phyloP scores from a whole-genome alignment of 2,113 vertebrate species.

The Rhabdornis inornatus region DNA sequence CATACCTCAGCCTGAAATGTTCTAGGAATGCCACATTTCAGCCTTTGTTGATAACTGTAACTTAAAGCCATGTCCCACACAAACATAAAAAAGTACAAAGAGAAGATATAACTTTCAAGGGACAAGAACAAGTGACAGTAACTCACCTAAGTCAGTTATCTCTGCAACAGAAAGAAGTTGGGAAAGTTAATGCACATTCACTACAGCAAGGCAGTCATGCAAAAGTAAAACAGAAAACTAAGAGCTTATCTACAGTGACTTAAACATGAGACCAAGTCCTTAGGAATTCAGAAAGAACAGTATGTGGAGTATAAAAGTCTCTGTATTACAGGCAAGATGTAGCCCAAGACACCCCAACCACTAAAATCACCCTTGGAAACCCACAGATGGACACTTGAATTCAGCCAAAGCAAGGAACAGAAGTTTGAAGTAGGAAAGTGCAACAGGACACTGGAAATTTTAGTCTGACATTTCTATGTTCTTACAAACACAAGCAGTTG shows the following conservation, averaged over 20 bases:
- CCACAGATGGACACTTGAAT: neutral
- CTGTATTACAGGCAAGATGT: neutral
- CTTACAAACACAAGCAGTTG: neutral
- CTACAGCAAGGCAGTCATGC: constrained; percentile 10
- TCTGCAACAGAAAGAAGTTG: constrained; percentile 79
- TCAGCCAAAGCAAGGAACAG: neutral
- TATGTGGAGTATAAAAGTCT: accelerated
- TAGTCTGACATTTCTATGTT: neutral
- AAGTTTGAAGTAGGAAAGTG: neutral
- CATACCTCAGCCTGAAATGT: neutral
- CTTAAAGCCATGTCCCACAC: neutral
- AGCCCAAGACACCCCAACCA: neutral
- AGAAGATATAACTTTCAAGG: neutral
- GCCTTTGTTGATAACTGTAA: neutral
- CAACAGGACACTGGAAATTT: neutral
- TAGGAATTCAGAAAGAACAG: neutral
- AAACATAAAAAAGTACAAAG: neutral
- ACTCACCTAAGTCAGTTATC: constrained; percentile 83
- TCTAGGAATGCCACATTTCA: neutral
- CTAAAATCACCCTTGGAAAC: neutral
- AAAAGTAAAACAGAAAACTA: neutral
- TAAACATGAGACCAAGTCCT: neutral
- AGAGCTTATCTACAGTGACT: neutral
- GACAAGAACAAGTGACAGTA: constrained; percentile 6
- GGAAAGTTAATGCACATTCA: constrained; percentile 49